phyloP scores from a whole-genome alignment of 2,888 invertebrate genomes.

The Lottia gigantea region DNA sequence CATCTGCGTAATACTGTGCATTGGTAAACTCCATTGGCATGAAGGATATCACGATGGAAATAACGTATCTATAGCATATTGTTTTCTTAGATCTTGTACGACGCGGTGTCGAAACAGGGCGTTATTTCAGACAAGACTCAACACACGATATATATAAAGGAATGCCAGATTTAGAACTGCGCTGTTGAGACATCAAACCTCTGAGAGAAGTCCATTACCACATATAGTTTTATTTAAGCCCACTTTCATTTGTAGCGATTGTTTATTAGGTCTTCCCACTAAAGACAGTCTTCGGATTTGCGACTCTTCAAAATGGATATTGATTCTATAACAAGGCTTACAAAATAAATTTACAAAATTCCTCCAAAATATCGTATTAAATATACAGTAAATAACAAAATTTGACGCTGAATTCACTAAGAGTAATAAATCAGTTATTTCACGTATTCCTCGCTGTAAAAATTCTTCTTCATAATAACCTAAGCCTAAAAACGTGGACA shows the following conservation, averaged over 20 bases:
- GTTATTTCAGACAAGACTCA: too few species aligned
- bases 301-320: constrained; percentile 27
- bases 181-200: constrained; percentile 9
- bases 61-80: too few species aligned
- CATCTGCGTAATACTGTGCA: too few species aligned
- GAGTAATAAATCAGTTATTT: constrained; percentile 64
- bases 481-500: constrained; percentile 63
- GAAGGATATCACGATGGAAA: too few species aligned
- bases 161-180: too few species aligned
- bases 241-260: constrained; percentile 20
- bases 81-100: too few species aligned
- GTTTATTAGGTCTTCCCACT: constrained; percentile 21
- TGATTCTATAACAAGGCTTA: constrained; percentile 26
- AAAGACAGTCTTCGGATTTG: constrained; percentile 32
- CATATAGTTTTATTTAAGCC: constrained; percentile 15
- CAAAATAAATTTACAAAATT: constrained; percentile 49
- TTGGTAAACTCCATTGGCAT: too few species aligned
- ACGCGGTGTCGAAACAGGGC: too few species aligned
- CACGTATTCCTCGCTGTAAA: constrained; percentile 60
- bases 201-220: constrained; percentile 14
- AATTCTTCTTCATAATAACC: constrained; percentile 64
- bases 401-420: constrained; percentile 64
- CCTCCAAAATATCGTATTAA: constrained; percentile 64
- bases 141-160: too few species aligned
- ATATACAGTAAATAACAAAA: constrained; percentile 64